A percentile compares a stretch with the other conserved stretches of the same genome.
phyloP scores from a whole-genome alignment of 1,140 invertebrate genomes.

The Drosophila neocordata region DNA sequence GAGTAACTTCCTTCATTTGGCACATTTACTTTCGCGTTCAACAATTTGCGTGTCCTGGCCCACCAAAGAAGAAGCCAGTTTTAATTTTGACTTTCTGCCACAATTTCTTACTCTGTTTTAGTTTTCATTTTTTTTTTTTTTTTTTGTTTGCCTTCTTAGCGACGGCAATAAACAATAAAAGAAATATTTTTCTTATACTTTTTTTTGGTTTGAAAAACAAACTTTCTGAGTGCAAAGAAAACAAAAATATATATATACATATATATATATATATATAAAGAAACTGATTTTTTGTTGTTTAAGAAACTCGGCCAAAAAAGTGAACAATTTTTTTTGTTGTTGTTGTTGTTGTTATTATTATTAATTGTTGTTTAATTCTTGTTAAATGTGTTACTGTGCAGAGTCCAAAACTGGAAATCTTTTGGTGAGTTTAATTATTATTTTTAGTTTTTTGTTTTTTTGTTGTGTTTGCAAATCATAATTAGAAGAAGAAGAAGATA shows the following conservation, averaged over 20 bases:
- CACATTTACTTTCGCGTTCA: slow-evolving; percentile 6
- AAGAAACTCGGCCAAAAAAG: no score
- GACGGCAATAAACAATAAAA: slow-evolving; percentile 3
- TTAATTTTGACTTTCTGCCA: background rate
- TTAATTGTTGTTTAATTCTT: no score
- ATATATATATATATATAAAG: no score
- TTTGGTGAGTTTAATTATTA: no score
- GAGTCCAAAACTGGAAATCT: no score
- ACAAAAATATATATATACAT: background rate
- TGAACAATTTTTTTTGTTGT: no score
- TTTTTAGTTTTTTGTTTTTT: no score
- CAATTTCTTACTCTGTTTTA: background rate
- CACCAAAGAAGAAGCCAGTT: background rate
- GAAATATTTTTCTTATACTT: slow-evolving; percentile 6
- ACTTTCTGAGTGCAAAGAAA: slow-evolving; percentile 11
- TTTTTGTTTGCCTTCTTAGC: background rate
- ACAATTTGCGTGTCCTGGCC: slow-evolving; percentile 4
- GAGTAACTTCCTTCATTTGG: background rate
- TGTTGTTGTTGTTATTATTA: no score
- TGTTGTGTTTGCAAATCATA: no score
- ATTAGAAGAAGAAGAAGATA: no score
- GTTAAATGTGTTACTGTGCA: no score
- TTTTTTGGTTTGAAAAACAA: slow-evolving; percentile 21
- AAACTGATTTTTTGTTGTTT: no score
- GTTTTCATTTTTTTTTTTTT: background rate